phyloP scores from a whole-genome alignment of 1,140 invertebrate species.

The Drosophila suzukii region DNA sequence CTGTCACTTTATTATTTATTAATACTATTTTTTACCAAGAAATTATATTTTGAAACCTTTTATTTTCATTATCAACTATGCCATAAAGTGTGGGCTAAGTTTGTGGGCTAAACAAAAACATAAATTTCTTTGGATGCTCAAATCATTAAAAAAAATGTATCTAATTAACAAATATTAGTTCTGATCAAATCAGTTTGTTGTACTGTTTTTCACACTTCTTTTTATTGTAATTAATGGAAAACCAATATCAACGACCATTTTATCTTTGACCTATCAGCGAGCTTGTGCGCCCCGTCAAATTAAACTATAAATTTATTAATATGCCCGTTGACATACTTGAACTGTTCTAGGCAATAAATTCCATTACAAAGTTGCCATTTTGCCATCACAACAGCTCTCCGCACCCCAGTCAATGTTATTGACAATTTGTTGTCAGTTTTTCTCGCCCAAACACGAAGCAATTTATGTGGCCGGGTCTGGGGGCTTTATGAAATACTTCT shows the following conservation, averaged over 20 bases:
- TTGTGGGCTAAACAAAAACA: too few relatives aligned
- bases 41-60: too few relatives aligned
- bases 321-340: constrained; percentile 74
- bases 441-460: constrained; percentile 45
- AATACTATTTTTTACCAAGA: too few relatives aligned
- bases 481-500: constrained; percentile 78
- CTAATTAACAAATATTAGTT: neutral
- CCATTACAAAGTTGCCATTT: constrained; percentile 42
- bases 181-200: too few relatives aligned
- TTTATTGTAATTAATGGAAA: constrained; percentile 29
- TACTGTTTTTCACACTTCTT: neutral
- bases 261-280: constrained; percentile 7
- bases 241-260: constrained; percentile 5
- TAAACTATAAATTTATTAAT: constrained; percentile 79
- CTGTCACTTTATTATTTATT: too few relatives aligned
- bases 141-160: neutral
- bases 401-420: constrained; percentile 61
- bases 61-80: too few relatives aligned
- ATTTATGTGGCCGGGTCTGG: constrained; percentile 41
- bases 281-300: constrained; percentile 52
- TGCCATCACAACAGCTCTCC: constrained; percentile 44
- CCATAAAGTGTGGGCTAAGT: too few relatives aligned
- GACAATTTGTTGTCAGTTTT: constrained; percentile 79
- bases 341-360: constrained; percentile 77
- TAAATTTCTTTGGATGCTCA: neutral